Evolutionary conservation across 1,140 invertebrate genomes (phyloP).

Genomic region (Lycorma delicatula): DNA sequence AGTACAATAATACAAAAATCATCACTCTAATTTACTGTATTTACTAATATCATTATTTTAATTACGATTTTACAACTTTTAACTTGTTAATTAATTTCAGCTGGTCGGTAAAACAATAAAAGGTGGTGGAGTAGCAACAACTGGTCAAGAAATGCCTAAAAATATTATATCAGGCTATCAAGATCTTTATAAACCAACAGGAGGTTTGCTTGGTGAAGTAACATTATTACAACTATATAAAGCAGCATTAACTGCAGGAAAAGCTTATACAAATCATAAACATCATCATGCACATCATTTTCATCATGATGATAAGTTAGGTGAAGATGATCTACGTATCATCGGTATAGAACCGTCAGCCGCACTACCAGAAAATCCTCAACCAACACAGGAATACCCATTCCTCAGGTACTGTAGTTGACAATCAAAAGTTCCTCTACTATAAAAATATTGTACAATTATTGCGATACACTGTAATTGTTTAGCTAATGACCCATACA

Average conservation of each 20-base stretch:
- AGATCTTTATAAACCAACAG: constrained; percentile 31
- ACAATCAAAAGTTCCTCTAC: too few species aligned
- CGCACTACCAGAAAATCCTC: background rate
- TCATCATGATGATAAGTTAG: constrained; percentile 50
- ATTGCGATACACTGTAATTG: too few species aligned
- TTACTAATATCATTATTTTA: background rate
- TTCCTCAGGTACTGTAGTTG: constrained; percentile 11
- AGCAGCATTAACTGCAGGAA: constrained; percentile 67
- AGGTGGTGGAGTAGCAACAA: constrained; percentile 60
- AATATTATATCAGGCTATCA: background rate
- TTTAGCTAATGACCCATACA: too few species aligned
- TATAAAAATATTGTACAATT: too few species aligned
- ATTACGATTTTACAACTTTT: background rate
- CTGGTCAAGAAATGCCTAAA: constrained; percentile 54
- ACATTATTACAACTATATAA: constrained; percentile 69
- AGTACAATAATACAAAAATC: too few species aligned
- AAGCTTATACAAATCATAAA: constrained; percentile 74
- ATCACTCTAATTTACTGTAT: background rate
- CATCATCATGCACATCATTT: constrained; percentile 72
- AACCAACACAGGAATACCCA: background rate
- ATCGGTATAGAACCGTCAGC: constrained; percentile 4
- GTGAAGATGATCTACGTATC: constrained; percentile 41
- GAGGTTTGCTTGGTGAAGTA: constrained; percentile 63
- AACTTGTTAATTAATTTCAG: constrained; percentile 41
- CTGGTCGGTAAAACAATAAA: constrained; percentile 67